Evolutionary conservation across 2,888 invertebrate species (phyloP).

Genomic region (Morinoia aosen): DNA sequence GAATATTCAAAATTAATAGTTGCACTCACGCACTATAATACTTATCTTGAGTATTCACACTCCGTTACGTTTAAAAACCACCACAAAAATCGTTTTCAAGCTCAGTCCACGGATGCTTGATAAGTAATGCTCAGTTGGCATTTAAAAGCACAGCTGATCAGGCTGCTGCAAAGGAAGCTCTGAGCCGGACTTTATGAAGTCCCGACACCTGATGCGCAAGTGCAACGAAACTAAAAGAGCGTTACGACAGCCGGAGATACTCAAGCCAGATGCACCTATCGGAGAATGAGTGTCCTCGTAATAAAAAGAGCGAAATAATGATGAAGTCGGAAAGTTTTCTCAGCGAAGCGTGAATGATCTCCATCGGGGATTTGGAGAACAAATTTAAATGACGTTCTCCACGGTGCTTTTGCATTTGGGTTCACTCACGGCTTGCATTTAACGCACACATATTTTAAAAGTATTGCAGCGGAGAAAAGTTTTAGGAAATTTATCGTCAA

Average conservation of each 20-base stretch:
- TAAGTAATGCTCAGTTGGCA: too few relatives aligned
- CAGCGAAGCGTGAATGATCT: background rate
- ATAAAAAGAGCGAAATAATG: background rate
- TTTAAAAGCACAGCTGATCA: too few relatives aligned
- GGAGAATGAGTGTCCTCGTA: background rate
- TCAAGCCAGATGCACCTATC: background rate
- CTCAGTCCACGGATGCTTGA: too few relatives aligned
- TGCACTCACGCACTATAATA: too few relatives aligned
- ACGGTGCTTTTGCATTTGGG: background rate
- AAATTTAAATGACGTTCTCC: background rate
- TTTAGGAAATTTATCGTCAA: background rate
- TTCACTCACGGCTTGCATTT: background rate
- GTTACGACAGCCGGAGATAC: background rate
- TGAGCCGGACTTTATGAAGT: background rate
- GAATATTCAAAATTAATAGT: too few relatives aligned
- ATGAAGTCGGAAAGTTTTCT: background rate
- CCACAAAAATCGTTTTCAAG: too few relatives aligned
- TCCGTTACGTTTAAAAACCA: too few relatives aligned
- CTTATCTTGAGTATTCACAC: too few relatives aligned
- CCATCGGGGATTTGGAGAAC: background rate
- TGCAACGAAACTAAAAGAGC: background rate
- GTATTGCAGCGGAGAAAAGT: background rate
- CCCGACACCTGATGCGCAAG: background rate
- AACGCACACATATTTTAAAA: background rate
- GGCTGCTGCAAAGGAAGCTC: background rate